Conservation (phyloP, 2,888 invertebrate species). For the Abrostola tripartita region DNA sequence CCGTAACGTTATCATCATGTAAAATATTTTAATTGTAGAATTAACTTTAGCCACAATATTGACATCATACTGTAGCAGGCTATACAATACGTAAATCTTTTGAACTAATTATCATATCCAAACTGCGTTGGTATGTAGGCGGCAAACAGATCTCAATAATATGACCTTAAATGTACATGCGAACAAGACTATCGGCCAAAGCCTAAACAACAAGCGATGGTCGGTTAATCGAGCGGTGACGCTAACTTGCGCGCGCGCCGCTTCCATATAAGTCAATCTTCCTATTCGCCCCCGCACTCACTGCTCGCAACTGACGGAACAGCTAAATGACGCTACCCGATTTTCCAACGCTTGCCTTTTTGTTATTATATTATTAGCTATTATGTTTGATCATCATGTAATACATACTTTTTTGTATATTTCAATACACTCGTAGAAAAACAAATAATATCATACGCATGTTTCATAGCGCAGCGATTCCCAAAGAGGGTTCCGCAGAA, state of each 20-base stretch:
- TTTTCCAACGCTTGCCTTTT: slow-evolving; percentile 73
- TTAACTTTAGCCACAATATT: slow-evolving; percentile 17
- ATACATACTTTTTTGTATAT: slow-evolving; percentile 20
- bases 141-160: slow-evolving; percentile 72
- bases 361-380: slow-evolving; percentile 61
- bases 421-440: slow-evolving; percentile 15
- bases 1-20: slow-evolving; percentile 14
- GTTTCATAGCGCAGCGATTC: background rate
- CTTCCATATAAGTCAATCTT: slow-evolving; percentile 82
- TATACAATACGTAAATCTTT: slow-evolving; percentile 25
- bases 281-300: slow-evolving; percentile 85
- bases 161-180: slow-evolving; percentile 81
- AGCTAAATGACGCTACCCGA: slow-evolving; percentile 63
- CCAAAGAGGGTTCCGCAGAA: too few relatives aligned
- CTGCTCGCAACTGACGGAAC: slow-evolving; percentile 70
- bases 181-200: slow-evolving; percentile 72
- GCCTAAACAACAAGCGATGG: slow-evolving; percentile 71
- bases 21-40: slow-evolving; percentile 25
- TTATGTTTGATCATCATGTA: slow-evolving; percentile 43
- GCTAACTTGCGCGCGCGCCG: slow-evolving; percentile 69
- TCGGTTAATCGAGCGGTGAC: slow-evolving; percentile 81
- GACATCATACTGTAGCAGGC: slow-evolving; percentile 10
- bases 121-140: slow-evolving; percentile 65
- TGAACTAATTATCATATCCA: slow-evolving; percentile 39
- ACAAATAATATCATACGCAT: slow-evolving; percentile 32